Evolutionary conservation across 64 coral and sea anemone genomes (phyloP), one percentile per base, ranked within the genome.

Genomic region (Porites australiensis): DNA sequence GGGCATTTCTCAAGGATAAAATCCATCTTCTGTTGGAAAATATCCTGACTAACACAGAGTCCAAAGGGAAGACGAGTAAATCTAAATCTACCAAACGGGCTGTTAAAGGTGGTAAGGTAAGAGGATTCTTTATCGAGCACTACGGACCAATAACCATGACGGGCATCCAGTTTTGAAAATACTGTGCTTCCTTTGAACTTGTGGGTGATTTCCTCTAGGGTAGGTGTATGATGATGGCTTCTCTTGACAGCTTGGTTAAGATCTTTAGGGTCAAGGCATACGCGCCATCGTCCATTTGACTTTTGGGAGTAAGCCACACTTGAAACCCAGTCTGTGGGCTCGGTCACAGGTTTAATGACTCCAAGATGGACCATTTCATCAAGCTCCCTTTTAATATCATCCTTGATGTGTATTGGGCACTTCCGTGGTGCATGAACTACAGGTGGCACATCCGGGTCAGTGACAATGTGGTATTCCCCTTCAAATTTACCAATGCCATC

Each of bases 161-260:
- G 44, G 19, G 83, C 86, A 87, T 87, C 83, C 18, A 88, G 27
- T 62, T 90, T 90, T 59, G 75, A 77, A n/a, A 90, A 90, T 60
- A 63, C 72, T 65, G 72, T 44, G 55, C 72, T 75, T n/a, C 74
- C 74, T 46, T 75, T 49, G 16, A 90, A 65, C 3, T 77, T 49
- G 59, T 75, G 59, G 5, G 74, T 77, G 53, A 89, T 79, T 19
- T 89, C 88, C 52, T 90, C 75, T 7, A 79, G 58, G 11, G 88
- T 79, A 50, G 75, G 74, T 1, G 46, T 77, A 46, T 90, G 72
- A 18, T 77, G 74, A 65, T 62, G 88, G 16, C 70, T 70, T 70
- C 66, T 89, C 58, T 77, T 75, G 11, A 50, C 13, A 4, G 8
- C 72, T 63, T 77, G 0, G 16, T 66, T 89, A 3, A 77, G 87